Percentiles rank a stretch among this genome's conserved stretches.
These are phyloP conservation scores for Muntiacus reevesi DNA, from an alignment of 2,113 vertebrate genomes.

Conservation along the genomic window DNA sequence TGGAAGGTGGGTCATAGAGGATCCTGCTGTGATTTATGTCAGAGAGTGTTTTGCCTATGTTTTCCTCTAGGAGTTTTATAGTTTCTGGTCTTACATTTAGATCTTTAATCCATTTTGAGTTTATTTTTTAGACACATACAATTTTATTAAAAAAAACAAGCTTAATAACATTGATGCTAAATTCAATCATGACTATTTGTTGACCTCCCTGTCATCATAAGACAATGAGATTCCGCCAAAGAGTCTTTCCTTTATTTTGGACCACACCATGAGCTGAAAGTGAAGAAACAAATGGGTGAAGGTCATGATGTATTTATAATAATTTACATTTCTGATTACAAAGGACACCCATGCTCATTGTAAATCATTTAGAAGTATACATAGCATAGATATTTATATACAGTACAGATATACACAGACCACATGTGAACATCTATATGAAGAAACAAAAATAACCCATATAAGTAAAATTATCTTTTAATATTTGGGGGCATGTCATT, in stretches of 20 bases:
- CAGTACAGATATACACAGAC: not conserved
- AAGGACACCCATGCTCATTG: not conserved
- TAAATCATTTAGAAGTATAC: not conserved
- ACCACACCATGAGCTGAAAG: not conserved
- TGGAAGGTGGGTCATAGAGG: not conserved
- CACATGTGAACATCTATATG: not conserved
- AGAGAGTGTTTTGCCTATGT: not conserved
- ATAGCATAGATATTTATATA: not conserved
- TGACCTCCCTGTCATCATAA: not conserved
- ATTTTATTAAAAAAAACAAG: not conserved
- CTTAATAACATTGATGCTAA: not conserved
- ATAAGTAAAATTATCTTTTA: not conserved
- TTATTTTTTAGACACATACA: not conserved
- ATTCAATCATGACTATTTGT: not conserved
- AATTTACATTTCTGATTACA: not conserved
- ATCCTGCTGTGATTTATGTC: not conserved
- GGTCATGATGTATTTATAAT: not conserved
- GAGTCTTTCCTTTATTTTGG: not conserved
- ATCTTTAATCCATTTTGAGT: not conserved
- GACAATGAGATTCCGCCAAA: not conserved
- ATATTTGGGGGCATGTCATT: not conserved
- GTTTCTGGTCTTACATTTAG: not conserved
- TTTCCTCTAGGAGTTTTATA: not conserved
- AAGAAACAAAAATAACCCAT: not conserved
- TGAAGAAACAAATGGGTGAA: not conserved